Conservation (phyloP, 2,113 vertebrate genomes). For the Kobus ellipsiprymnus region DNA sequence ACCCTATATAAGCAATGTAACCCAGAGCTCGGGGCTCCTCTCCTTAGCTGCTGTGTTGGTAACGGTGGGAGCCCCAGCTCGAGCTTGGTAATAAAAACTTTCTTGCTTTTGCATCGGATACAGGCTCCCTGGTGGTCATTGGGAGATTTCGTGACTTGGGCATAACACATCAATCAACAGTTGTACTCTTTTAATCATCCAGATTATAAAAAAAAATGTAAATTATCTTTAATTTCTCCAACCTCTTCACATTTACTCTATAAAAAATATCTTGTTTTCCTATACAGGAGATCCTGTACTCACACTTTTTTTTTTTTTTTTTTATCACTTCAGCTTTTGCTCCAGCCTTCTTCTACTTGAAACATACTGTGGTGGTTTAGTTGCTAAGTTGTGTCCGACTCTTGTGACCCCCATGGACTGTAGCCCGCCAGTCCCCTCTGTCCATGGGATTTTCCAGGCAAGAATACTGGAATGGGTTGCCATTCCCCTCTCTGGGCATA, state of each 20-base stretch:
- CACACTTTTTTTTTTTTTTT: not conserved
- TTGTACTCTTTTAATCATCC: not conserved
- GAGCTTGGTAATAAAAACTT: too few relatives aligned
- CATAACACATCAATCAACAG: not conserved
- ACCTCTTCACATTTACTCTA: not conserved
- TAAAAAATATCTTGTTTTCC: not conserved
- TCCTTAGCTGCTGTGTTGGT: too few relatives aligned
- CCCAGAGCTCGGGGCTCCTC: too few relatives aligned
- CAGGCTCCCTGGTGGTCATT: too few relatives aligned
- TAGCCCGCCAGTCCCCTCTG: not conserved
- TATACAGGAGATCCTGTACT: not conserved
- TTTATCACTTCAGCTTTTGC: not conserved
- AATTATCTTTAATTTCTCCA: not conserved
- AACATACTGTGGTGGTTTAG: not conserved
- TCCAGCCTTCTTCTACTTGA: not conserved
- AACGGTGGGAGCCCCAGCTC: too few relatives aligned
- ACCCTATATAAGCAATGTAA: too few relatives aligned
- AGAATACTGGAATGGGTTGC: not conserved
- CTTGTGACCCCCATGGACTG: not conserved
- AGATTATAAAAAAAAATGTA: not conserved
- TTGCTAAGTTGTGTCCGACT: not conserved
- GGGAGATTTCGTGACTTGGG: too few relatives aligned
- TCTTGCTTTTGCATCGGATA: too few relatives aligned
- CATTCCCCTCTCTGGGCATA: not conserved
- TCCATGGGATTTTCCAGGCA: not conserved